A percentile compares a stretch with the other conserved stretches of the same genome.
These are phyloP conservation scores for Hemaris fuciformis DNA, from an alignment of 2,888 invertebrate genomes.

Conservation along the genomic window DNA sequence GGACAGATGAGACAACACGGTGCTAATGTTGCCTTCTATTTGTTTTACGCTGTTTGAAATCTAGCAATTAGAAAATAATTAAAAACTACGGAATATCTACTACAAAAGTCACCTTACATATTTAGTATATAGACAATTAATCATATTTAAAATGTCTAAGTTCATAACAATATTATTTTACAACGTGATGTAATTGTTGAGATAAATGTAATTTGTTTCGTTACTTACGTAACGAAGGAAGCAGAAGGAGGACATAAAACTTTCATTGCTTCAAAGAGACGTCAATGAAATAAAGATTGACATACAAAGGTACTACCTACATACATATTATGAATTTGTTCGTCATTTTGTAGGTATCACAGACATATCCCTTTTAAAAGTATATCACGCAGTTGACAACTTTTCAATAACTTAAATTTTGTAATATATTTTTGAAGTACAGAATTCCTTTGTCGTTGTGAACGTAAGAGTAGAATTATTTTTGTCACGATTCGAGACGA, in stretches of 20 bases:
- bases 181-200: no score
- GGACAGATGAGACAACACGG: slow-evolving; percentile 13
- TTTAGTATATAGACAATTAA: not conserved
- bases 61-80: not conserved
- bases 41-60: not conserved
- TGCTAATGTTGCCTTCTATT: not conserved
- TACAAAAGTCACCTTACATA: not conserved
- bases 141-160: no score
- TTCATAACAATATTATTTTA: no score
- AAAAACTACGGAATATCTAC: not conserved
- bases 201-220: not conserved
- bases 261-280: not conserved
- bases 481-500: not conserved
- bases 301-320: not conserved
- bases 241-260: not conserved
- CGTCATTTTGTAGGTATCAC: not conserved
- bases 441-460: not conserved
- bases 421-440: not conserved
- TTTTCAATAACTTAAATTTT: no score
- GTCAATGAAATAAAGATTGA: not conserved
- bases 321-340: not conserved
- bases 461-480: not conserved
- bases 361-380: not conserved
- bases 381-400: not conserved
- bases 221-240: not conserved